phyloP scores from a whole-genome alignment of 37 sponge, comb jelly and placozoan genomes.

The Hexactinellida sp. region DNA sequence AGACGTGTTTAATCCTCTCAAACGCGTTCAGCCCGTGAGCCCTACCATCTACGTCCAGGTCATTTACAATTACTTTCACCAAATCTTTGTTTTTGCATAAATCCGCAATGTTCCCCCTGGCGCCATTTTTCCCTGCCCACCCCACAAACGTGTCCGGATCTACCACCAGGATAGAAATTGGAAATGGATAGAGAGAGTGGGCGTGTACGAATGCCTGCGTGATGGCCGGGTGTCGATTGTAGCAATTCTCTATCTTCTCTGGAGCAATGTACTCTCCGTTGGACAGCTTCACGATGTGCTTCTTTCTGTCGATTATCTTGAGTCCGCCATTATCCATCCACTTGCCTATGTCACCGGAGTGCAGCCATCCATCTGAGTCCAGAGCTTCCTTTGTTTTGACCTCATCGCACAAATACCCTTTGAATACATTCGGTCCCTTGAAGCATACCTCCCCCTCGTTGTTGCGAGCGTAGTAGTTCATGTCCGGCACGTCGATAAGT shows the following conservation, averaged over 20 bases:
- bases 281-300: conserved; percentile 84
- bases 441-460: conserved; percentile 86
- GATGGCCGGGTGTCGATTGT: conserved; percentile 41
- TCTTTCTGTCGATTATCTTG: conserved; percentile 85
- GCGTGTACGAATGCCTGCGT: conserved; percentile 73
- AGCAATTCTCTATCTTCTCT: conserved; percentile 88
- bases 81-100: conserved; percentile 51
- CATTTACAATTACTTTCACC: not conserved
- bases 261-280: conserved; percentile 97
- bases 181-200: conserved; percentile 57
- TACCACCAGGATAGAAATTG: conserved; percentile 63
- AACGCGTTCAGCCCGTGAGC: not conserved
- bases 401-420: conserved; percentile 69
- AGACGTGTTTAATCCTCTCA: not conserved
- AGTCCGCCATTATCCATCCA: conserved; percentile 81
- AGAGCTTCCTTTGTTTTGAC: conserved; percentile 75
- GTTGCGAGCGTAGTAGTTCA: conserved; percentile 69
- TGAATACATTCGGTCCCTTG: conserved; percentile 68
- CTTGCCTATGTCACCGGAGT: conserved; percentile 86
- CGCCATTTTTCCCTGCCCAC: conserved; percentile 51
- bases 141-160: conserved; percentile 55
- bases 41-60: not conserved
- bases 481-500: conserved; percentile 75
- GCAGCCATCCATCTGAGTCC: conserved; percentile 88
- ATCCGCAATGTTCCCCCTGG: conserved; percentile 35